These are phyloP conservation scores for Strigops habroptila DNA, from an alignment of 2,113 vertebrate genomes.

Conservation along the genomic window DNA sequence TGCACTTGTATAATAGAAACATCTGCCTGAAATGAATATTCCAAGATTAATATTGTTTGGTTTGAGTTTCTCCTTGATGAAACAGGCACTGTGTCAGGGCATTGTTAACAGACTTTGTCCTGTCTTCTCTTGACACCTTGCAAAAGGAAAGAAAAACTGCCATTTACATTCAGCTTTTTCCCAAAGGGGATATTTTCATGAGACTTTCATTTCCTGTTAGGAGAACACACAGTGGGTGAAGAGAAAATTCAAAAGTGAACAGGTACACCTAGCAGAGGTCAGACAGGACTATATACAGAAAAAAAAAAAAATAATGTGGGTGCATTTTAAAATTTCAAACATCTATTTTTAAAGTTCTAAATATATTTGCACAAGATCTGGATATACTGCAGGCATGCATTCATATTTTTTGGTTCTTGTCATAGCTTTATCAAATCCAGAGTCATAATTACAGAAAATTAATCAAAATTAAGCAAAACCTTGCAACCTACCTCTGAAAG, in stretches of 20 bases:
- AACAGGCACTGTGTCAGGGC: background rate
- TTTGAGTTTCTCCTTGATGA: background rate
- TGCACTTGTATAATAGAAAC: background rate
- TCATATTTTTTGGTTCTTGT: background rate
- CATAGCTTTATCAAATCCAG: background rate
- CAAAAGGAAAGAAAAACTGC: background rate
- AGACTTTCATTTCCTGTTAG: background rate
- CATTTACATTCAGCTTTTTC: background rate
- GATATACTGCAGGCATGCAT: background rate
- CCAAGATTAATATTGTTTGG: background rate
- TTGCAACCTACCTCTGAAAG: constrained; percentile 83
- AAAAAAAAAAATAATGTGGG: background rate
- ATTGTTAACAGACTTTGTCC: background rate
- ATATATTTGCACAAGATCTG: background rate
- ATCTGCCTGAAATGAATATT: background rate
- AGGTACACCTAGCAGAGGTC: background rate
- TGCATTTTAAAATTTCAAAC: background rate
- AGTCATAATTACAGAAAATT: background rate
- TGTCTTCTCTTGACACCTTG: background rate
- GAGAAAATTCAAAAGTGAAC: background rate
- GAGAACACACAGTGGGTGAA: background rate
- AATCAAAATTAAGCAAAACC: background rate
- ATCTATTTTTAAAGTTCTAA: background rate
- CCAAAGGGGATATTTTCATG: background rate
- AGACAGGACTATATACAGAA: background rate